Evolutionary conservation across 2,113 vertebrate genomes (phyloP), one percentile per base, ranked within the genome.

Genomic region (Nannospalax galili): DNA sequence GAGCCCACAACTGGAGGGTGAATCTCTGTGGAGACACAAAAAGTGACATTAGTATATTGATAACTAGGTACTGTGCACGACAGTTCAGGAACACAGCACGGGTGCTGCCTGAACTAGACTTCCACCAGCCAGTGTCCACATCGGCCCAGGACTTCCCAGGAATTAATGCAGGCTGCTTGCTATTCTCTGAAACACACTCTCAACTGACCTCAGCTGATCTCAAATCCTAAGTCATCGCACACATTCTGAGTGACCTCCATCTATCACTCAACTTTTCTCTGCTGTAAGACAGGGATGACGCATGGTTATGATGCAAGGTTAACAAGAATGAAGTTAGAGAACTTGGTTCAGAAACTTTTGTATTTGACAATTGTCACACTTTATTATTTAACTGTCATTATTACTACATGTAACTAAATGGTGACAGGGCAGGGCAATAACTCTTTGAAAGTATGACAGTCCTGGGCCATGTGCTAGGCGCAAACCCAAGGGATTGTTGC

Each of bases 11-110:
- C 79, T 24, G 30, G 95, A 52, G 75, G 48, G 26, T 6, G 20
- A 24, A 28, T 16, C 28, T 7, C 28, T 12, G 26, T 20, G 32
- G 42, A 82, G 67, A 60, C 45, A 28, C n/a, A 11, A 28, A 14
- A 1, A 1, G 14, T 7, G 17, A 42, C 37, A 9, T 20, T 7
- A 1, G 48, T 35, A 5, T 37, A 12, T 8, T 40, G 37, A 42
- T 15, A 16, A 32, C 8, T 16, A 0, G 32, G 40, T 7, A 40
- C 8, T 1, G 12, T 0, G 7, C 32, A 22, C 30, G 32, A n/a
- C 3, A 64, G 35, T 11, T 65, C 69, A 60, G 45, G 58, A 37
- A 58, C 62, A 40, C 11, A 35, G 26, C n/a, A 20, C 1, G 8
- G 58, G 22, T 9, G 7, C 3, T 3, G 45, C 17, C 56, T 69